phyloP scores from a whole-genome alignment of 2,113 vertebrate species.

The Lasiurus cinereus region DNA sequence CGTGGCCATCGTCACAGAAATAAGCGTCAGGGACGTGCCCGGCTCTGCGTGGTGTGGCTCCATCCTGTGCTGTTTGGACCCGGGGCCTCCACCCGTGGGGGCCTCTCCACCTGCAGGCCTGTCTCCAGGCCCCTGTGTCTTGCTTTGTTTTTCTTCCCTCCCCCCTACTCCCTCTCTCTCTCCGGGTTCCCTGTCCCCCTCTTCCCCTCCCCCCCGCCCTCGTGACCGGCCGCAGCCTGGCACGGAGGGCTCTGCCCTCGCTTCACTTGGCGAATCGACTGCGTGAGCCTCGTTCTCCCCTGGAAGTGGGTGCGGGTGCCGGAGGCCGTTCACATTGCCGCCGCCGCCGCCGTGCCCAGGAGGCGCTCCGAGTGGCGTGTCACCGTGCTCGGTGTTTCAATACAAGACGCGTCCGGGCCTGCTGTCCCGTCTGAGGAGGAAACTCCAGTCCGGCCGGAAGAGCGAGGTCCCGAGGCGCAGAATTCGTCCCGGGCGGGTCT shows the following conservation, averaged over 20 bases:
- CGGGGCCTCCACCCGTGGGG: no score
- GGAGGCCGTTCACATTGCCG: accelerated
- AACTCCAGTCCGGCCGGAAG: not conserved
- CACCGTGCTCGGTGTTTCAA: not conserved
- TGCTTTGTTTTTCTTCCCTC: no score
- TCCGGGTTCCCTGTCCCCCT: not conserved
- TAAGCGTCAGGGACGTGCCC: no score
- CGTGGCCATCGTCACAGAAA: no score
- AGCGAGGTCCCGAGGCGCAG: no score
- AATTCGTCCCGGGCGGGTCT: no score
- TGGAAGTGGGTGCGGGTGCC: not conserved
- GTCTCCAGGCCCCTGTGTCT: not conserved
- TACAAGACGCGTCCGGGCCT: constrained; percentile 3
- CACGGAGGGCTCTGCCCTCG: not conserved
- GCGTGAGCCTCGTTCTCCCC: not conserved
- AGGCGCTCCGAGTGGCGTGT: no score
- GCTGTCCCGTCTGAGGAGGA: not conserved
- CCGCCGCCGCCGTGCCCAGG: not conserved
- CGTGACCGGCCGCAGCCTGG: accelerated
- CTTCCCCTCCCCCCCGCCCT: not conserved
- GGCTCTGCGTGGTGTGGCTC: no score
- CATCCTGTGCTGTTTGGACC: no score
- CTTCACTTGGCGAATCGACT: accelerated
- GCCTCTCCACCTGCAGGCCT: not conserved
- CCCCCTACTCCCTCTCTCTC: no score